phyloP scores from a whole-genome alignment of 1,140 invertebrate genomes.

The Drosophila pandora region DNA sequence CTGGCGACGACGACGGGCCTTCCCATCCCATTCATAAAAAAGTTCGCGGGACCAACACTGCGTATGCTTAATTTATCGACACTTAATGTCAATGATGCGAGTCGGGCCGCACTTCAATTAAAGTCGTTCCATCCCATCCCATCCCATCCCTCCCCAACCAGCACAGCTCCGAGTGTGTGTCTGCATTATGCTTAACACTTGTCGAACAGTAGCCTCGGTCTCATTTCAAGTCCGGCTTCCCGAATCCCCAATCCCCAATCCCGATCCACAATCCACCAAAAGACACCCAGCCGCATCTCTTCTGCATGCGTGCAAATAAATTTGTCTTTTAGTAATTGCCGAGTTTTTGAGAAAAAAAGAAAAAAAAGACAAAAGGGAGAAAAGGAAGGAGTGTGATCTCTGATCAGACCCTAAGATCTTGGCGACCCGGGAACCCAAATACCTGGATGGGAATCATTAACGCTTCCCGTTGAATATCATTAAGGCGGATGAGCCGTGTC shows the following conservation, averaged over 20 bases:
- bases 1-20: background rate
- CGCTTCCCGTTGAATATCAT: conserved; percentile 72
- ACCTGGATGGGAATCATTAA: conserved; percentile 55
- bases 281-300: conserved; percentile 43
- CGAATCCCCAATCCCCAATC: conserved; percentile 6
- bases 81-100: conserved; percentile 81
- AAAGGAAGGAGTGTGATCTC: background rate
- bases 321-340: conserved; percentile 83
- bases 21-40: conserved; percentile 68
- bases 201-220: conserved; percentile 61
- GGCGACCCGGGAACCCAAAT: background rate
- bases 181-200: conserved; percentile 81
- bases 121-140: conserved; percentile 18
- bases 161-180: conserved; percentile 44
- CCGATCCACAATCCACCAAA: conserved; percentile 7
- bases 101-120: conserved; percentile 77
- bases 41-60: conserved; percentile 49
- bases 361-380: too few relatives aligned
- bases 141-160: background rate
- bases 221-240: conserved; percentile 1
- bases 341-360: conserved; percentile 22
- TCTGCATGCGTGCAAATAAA: conserved; percentile 82
- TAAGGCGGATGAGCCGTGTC: conserved; percentile 35
- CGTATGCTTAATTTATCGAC: conserved; percentile 82
- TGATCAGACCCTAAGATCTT: conserved; percentile 3